phyloP scores from a whole-genome alignment of 2,113 vertebrate genomes.

The Perca fluviatilis region DNA sequence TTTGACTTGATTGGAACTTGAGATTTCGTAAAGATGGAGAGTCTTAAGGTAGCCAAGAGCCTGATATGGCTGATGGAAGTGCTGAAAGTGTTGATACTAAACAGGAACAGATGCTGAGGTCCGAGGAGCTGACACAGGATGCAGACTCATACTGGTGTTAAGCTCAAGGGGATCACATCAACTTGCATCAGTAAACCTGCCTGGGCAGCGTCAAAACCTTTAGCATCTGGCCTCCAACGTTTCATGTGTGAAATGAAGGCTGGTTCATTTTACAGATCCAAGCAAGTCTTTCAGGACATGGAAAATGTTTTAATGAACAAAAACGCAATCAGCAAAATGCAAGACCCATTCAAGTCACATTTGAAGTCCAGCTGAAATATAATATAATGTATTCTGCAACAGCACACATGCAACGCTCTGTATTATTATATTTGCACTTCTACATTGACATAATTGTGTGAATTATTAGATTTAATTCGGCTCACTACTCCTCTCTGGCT shows the following conservation, averaged over 20 bases:
- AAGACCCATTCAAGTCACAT: not conserved
- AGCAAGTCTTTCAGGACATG: not conserved
- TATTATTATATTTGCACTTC: not conserved
- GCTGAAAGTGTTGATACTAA: conserved; percentile 58
- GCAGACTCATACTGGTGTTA: conserved; percentile 85
- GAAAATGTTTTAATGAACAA: not conserved
- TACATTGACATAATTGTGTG: not conserved
- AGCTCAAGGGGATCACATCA: conserved; percentile 77
- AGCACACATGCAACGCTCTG: not conserved
- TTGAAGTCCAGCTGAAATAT: not conserved
- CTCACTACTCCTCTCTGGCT: not conserved
- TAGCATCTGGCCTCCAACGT: conserved; percentile 56
- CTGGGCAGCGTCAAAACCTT: conserved; percentile 57
- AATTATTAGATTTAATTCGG: conserved; percentile 23
- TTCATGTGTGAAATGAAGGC: conserved; percentile 32
- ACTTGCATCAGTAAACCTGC: conserved; percentile 50
- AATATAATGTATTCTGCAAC: not conserved
- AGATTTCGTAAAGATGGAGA: conserved; percentile 1
- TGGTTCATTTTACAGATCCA: conserved; percentile 43
- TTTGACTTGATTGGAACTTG: conserved; percentile 2
- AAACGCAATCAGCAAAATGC: not conserved
- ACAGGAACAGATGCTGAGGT: conserved; percentile 72
- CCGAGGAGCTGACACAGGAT: conserved; percentile 71
- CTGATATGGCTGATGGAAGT: conserved; percentile 23
- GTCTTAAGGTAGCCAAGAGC: conserved; percentile 14